These are phyloP conservation scores for Drosophila varians DNA, from an alignment of 1,140 invertebrate genomes.

Conservation along the genomic window DNA sequence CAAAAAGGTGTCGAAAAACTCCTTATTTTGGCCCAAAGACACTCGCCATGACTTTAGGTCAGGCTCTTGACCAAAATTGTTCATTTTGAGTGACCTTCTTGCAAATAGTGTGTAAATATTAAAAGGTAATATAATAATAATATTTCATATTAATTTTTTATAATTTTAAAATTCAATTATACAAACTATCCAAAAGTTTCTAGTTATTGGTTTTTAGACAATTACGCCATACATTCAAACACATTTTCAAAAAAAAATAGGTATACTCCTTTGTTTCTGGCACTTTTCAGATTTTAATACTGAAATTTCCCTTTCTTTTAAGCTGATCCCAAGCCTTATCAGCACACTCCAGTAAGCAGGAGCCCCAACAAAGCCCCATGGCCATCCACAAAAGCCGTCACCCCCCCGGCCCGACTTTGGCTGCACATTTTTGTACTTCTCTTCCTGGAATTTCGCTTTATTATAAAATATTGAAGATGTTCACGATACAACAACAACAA, in stretches of 20 bases:
- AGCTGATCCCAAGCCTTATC: conserved; percentile 51
- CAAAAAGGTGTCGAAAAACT: no score
- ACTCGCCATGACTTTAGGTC: no score
- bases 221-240: neutral
- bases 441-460: conserved; percentile 51
- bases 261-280: neutral
- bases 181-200: neutral
- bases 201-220: no score
- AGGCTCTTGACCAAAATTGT: no score
- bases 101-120: no score
- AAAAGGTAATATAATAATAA: no score
- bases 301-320: conserved; percentile 42
- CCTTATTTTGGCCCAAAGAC: no score
- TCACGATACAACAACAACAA: conserved; percentile 30
- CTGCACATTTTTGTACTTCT: conserved; percentile 48
- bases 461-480: conserved; percentile 59
- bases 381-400: conserved; percentile 1
- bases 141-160: no score
- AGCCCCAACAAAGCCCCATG: conserved; percentile 5
- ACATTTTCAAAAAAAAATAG: conserved; percentile 38
- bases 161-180: neutral
- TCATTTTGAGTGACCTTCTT: no score
- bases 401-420: conserved; percentile 1
- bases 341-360: conserved; percentile 59
- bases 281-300: conserved; percentile 13